Base-by-base conservation (phyloP, 2,113 vertebrate genomes). In the Podarcis cretensis region DNA sequence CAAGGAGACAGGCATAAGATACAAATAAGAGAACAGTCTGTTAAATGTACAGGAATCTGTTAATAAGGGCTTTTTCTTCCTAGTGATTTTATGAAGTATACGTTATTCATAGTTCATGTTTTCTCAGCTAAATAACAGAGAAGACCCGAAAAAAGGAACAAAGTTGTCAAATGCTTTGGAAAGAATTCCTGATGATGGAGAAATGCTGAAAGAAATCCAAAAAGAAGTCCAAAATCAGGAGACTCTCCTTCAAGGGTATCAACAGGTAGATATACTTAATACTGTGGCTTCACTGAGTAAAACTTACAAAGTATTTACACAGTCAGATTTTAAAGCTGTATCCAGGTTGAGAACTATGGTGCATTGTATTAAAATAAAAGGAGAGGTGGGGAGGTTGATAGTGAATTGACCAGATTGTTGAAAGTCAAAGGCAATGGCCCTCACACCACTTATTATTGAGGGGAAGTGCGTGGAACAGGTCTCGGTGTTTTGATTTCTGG, bases 151-250 rank as follows among this genome's bases (percentile, higher is more conserved):
- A 81, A 97, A 95, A 94, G 98, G 95, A 87, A 97, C 92, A 54
- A 97, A 84, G 5, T 95, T 94, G 96, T 83, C 92, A 48, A 90
- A 90, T 77, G 79, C 94, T 81, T 93, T 89, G 23, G 96, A 96
- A 86, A 54, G 91, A 66, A 1, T 89, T 92, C 93, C 96, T 85
- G 66, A 96, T 32, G 95, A 95, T 89, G 96, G 97, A 77, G 98
- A 98, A 88, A 98, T 97, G 87, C 88, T 99, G 30, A 95, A 96
- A 80, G 94, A 97, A 90, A 97, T 99, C 32, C 92, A 96, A 88
- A 98, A 98, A 95, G 98, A 99, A 93, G 96, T 98, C 8, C 95
- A 96, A 79, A 97, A 98, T 90, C 99, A 99, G 94, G 99, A 99
- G 94, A 96, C 92, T 2, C 97, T 99, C 83, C 98, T 99, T 91